A percentile compares a stretch with the other conserved stretches of the same genome.
These are phyloP conservation scores for Mystacornis crossleyi DNA, from an alignment of 2,113 vertebrate species.

Conservation along the genomic window DNA sequence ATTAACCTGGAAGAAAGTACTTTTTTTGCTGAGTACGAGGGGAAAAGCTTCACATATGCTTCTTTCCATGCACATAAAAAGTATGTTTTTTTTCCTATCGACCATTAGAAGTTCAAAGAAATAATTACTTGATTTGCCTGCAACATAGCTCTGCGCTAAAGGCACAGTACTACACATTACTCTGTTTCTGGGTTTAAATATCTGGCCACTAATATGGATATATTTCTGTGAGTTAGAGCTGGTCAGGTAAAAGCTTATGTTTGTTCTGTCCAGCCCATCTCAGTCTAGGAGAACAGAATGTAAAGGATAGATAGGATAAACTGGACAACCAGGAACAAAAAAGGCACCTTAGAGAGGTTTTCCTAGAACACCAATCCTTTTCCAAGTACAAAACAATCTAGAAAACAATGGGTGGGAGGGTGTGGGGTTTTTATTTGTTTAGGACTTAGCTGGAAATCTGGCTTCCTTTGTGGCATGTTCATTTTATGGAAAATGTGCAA, in stretches of 20 bases:
- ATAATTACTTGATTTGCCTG: background rate
- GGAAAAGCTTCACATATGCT: conserved; percentile 96
- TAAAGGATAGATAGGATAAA: background rate
- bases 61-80: conserved; percentile 98
- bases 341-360: background rate
- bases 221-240: background rate
- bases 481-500: background rate
- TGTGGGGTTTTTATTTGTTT: background rate
- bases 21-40: conserved; percentile 94
- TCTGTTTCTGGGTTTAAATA: background rate
- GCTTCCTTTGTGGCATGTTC: background rate
- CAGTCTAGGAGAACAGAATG: background rate
- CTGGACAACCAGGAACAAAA: background rate
- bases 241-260: background rate
- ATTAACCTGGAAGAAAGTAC: conserved; percentile 93
- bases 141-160: background rate
- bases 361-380: background rate
- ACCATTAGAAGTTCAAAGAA: background rate
- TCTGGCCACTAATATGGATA: background rate
- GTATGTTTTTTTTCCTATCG: conserved; percentile 75
- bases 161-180: background rate
- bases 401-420: background rate
- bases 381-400: background rate
- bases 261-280: background rate
- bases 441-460: background rate